Evolutionary conservation across 2,797 vertebrate genomes (phyloP).

Genomic region (Parambassis ranga): DNA sequence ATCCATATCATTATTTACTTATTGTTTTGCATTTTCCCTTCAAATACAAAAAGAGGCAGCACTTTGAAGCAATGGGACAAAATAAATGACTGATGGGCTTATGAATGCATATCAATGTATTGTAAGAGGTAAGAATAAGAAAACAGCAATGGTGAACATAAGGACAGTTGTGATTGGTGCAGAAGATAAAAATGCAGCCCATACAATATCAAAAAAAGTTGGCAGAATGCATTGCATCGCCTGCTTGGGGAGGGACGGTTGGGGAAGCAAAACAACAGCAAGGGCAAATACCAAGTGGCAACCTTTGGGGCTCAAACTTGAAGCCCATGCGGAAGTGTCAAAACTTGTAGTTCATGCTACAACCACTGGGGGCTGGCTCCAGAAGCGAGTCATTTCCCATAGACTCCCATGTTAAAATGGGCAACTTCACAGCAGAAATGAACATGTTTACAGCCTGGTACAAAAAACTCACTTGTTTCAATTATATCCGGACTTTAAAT

Average conservation of each 20-base stretch:
- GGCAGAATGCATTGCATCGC: not conserved
- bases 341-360: too few relatives aligned
- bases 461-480: too few relatives aligned
- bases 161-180: not conserved
- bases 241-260: too few relatives aligned
- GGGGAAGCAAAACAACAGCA: not conserved
- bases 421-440: too few relatives aligned
- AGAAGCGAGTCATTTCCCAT: too few relatives aligned
- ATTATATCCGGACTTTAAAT: too few relatives aligned
- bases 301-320: too few relatives aligned
- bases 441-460: too few relatives aligned
- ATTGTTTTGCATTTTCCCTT: constrained; percentile 49
- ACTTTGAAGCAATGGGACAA: constrained; percentile 35
- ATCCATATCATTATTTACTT: constrained; percentile 50
- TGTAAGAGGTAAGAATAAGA: not conserved
- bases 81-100: constrained; percentile 7
- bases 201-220: not conserved
- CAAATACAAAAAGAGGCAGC: constrained; percentile 15
- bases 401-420: too few relatives aligned
- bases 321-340: too few relatives aligned
- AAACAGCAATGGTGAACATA: not conserved
- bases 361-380: too few relatives aligned
- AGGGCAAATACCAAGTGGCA: too few relatives aligned
- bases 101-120: not conserved
- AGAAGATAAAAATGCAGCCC: not conserved